A percentile compares a stretch with the other conserved stretches of the same genome.
Conservation (phyloP, 2,113 vertebrate genomes). For the Haliaeetus leucogaster region DNA sequence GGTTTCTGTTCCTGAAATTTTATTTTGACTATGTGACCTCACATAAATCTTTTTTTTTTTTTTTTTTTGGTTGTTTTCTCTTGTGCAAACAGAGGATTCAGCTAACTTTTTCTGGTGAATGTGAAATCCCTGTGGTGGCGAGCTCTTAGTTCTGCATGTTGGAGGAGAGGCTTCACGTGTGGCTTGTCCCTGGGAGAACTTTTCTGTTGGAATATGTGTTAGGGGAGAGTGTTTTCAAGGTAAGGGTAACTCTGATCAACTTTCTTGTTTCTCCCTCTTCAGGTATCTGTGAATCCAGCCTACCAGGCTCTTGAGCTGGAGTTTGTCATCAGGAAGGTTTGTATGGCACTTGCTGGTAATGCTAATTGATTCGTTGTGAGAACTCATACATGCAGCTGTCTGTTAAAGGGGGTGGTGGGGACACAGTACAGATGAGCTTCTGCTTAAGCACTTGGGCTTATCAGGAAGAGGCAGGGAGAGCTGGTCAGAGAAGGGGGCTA, state of each 20-base stretch:
- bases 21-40: not conserved
- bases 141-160: not conserved
- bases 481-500: not conserved
- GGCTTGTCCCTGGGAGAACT: not conserved
- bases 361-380: not conserved
- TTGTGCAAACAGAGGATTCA: not conserved
- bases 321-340: constrained; percentile 83
- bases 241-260: not conserved
- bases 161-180: not conserved
- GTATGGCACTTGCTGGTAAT: not conserved
- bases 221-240: not conserved
- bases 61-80: not conserved
- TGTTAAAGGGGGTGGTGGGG: not conserved
- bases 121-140: not conserved
- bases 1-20: not conserved
- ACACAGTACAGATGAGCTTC: not conserved
- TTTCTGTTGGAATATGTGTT: not conserved
- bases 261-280: not conserved
- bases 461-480: too few relatives aligned
- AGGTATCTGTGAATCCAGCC: constrained; percentile 93
- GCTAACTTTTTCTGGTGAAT: not conserved
- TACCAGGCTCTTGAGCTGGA: constrained; percentile 86
- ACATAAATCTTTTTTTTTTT: not conserved
- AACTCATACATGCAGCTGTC: accelerated
- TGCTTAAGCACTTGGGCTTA: not conserved